Evolutionary conservation across 92 coral and sea anemone genomes (phyloP).

Genomic region (Galaxea fascicularis): DNA sequence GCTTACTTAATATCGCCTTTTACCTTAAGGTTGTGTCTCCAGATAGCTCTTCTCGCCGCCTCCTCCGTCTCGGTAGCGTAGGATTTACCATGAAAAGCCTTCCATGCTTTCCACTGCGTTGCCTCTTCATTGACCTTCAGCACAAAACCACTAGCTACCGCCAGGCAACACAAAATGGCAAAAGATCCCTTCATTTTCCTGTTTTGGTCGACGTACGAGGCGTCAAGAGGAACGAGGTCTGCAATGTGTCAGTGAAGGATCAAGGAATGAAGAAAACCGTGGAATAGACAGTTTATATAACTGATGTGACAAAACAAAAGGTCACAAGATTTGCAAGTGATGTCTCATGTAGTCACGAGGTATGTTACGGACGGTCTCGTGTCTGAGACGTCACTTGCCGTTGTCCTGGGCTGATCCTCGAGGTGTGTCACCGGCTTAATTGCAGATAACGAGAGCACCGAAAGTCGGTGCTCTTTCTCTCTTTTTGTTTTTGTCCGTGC

Average conservation of each 20-base stretch:
- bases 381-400: neutral
- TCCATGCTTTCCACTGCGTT: conserved; percentile 84
- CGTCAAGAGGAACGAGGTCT: neutral
- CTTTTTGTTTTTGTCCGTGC: too few species aligned
- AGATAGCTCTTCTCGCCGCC: conserved; percentile 69
- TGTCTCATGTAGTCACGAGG: neutral
- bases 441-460: too few species aligned
- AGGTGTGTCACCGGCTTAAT: too few species aligned
- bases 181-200: conserved; percentile 32
- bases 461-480: too few species aligned
- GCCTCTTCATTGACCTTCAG: conserved; percentile 59
- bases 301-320: neutral
- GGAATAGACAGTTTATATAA: neutral
- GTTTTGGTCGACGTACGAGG: neutral
- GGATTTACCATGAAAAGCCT: conserved; percentile 61
- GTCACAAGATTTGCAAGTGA: conserved; percentile 19
- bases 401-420: too few species aligned
- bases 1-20: neutral
- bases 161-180: conserved; percentile 32
- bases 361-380: neutral
- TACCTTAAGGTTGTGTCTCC: conserved; percentile 81
- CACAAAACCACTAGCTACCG: conserved; percentile 56
- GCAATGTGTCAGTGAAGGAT: neutral
- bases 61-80: conserved; percentile 71
- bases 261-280: neutral